Conservation (phyloP, 2,888 invertebrate genomes). For the Ctena decussata region DNA sequence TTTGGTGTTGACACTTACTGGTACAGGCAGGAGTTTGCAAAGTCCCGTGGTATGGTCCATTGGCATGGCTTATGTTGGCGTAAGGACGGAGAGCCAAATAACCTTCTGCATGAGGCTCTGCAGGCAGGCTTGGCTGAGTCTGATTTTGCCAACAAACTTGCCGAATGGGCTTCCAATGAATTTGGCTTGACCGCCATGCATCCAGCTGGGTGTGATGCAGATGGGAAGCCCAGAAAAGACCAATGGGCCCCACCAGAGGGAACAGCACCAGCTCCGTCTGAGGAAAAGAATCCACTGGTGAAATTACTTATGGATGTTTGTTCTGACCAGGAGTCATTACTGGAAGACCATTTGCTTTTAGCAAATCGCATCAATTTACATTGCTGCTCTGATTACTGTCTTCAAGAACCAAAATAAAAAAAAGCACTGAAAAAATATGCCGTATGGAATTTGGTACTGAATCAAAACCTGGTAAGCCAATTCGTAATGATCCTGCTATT, state of each 20-base stretch:
- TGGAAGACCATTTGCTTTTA: constrained; percentile 49
- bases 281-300: constrained; percentile 59
- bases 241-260: constrained; percentile 69
- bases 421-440: neutral
- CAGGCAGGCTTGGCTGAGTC: constrained; percentile 18
- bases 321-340: constrained; percentile 39
- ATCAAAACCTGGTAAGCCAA: too few species aligned
- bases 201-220: constrained; percentile 57
- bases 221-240: constrained; percentile 51
- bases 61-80: constrained; percentile 67
- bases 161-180: neutral
- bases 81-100: constrained; percentile 52
- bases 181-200: constrained; percentile 52
- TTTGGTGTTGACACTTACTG: constrained; percentile 62
- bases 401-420: neutral
- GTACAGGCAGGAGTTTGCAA: constrained; percentile 61
- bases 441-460: neutral
- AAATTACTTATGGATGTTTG: constrained; percentile 67
- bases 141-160: neutral
- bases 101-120: constrained; percentile 34
- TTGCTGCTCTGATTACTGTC: neutral
- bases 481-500: constrained; percentile 32
- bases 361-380: neutral
- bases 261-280: constrained; percentile 51
- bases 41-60: constrained; percentile 59